Conservation (phyloP, 2,797 vertebrate species). For the Nannoperca obscura region DNA sequence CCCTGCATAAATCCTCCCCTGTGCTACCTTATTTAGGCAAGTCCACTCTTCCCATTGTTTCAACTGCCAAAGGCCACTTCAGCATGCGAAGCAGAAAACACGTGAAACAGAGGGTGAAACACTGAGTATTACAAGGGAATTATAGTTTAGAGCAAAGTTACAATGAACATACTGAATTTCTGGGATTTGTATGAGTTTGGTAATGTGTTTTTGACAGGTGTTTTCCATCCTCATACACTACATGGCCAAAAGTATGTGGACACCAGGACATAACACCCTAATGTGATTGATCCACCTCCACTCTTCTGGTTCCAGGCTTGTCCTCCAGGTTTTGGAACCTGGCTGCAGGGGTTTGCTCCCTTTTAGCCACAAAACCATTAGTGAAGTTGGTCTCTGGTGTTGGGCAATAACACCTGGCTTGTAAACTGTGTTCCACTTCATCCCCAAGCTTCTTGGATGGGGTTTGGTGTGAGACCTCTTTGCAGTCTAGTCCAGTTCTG, state of each 20-base stretch:
- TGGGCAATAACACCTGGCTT: background rate
- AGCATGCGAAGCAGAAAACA: slow-evolving; percentile 10
- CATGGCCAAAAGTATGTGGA: background rate
- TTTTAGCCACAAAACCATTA: slow-evolving; percentile 1
- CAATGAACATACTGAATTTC: background rate
- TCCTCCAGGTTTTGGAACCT: background rate
- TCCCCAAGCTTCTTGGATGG: background rate
- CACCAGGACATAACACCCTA: too few relatives aligned
- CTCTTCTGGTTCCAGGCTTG: background rate
- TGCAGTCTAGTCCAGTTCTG: background rate
- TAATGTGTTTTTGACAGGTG: background rate
- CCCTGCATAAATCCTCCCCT: slow-evolving; percentile 42
- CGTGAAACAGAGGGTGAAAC: slow-evolving; percentile 3
- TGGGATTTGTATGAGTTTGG: background rate
- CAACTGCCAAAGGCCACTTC: slow-evolving; percentile 1
- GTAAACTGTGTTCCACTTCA: background rate
- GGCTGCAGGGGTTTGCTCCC: background rate
- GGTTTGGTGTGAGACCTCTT: background rate
- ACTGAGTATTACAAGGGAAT: background rate
- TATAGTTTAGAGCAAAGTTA: background rate
- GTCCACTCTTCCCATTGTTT: slow-evolving; percentile 19
- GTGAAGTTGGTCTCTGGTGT: background rate
- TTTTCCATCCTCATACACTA: background rate
- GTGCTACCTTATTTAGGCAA: slow-evolving; percentile 19
- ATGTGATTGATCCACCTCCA: background rate